Conservation (phyloP, 1,140 invertebrate species). For the Tetramorium simillimum region DNA sequence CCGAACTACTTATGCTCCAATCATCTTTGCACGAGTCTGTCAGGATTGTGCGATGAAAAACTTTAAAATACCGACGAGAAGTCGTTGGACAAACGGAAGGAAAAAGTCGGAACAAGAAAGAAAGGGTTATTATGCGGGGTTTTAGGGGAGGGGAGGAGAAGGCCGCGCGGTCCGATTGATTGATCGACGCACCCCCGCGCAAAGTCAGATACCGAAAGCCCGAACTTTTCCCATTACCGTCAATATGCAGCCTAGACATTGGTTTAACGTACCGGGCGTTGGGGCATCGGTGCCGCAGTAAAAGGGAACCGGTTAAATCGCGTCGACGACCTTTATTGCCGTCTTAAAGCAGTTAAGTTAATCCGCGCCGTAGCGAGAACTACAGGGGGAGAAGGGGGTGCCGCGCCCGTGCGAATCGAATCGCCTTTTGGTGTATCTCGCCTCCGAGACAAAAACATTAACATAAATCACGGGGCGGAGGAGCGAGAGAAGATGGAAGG, state of each 20-base stretch:
- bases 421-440: conserved; percentile 84
- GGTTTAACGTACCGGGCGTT: conserved; percentile 66
- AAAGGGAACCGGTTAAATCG: conserved; percentile 84
- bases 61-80: conserved; percentile 40
- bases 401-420: conserved; percentile 76
- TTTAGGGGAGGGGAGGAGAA: conserved; percentile 19
- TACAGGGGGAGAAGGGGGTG: conserved; percentile 61
- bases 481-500: not conserved
- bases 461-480: conserved; percentile 83
- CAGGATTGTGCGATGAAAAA: not conserved
- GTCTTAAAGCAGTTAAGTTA: conserved; percentile 85
- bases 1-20: not conserved
- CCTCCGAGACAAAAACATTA: conserved; percentile 85
- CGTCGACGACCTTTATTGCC: conserved; percentile 82
- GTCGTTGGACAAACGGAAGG: not conserved
- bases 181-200: conserved; percentile 79
- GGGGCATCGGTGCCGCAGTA: conserved; percentile 72
- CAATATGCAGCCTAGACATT: conserved; percentile 79
- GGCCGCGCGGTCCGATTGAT: conserved; percentile 74
- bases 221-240: conserved; percentile 82
- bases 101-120: conserved; percentile 43
- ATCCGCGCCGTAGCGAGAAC: conserved; percentile 78
- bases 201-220: conserved; percentile 78
- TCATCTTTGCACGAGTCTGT: not conserved
- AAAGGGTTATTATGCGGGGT: conserved; percentile 58